Evolutionary conservation across 2,113 vertebrate species (phyloP).

Genomic region (Miniopterus natalensis): DNA sequence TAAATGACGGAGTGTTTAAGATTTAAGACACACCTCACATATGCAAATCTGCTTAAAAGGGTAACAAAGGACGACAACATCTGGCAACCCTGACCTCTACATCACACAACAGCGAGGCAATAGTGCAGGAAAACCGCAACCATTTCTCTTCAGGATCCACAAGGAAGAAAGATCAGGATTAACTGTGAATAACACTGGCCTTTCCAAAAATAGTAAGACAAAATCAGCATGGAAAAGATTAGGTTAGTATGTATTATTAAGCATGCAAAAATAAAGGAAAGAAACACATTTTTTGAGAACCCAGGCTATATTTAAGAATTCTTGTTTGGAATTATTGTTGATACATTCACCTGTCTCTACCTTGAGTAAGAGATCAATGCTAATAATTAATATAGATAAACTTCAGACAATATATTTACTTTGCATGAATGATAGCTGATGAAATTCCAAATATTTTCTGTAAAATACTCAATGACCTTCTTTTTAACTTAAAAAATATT

Average conservation of each 20-base stretch:
- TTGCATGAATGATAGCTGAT: not conserved
- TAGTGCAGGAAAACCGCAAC: not conserved
- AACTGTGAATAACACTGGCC: conserved; percentile 68
- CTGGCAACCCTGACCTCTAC: conserved; percentile 60
- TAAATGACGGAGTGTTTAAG: conserved; percentile 58
- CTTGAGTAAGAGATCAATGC: not conserved
- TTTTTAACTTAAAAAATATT: not conserved
- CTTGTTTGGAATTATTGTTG: not conserved
- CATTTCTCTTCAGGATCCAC: conserved; percentile 49
- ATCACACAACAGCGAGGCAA: conserved; percentile 46
- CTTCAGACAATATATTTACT: not conserved
- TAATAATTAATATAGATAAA: conserved; percentile 43
- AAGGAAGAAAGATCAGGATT: conserved; percentile 61
- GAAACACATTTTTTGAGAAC: not conserved
- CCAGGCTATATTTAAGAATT: not conserved
- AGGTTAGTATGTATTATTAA: not conserved
- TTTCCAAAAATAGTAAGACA: conserved; percentile 25
- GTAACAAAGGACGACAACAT: conserved; percentile 61
- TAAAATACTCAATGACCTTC: not conserved
- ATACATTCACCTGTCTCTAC: not conserved
- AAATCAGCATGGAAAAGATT: not conserved
- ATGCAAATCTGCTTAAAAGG: conserved; percentile 77
- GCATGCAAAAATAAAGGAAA: not conserved
- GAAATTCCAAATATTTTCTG: not conserved
- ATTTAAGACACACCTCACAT: conserved; percentile 73